A percentile compares a stretch with the other conserved stretches of the same genome.
phyloP scores from a whole-genome alignment of 2,113 vertebrate genomes.

The Zapornia atra region DNA sequence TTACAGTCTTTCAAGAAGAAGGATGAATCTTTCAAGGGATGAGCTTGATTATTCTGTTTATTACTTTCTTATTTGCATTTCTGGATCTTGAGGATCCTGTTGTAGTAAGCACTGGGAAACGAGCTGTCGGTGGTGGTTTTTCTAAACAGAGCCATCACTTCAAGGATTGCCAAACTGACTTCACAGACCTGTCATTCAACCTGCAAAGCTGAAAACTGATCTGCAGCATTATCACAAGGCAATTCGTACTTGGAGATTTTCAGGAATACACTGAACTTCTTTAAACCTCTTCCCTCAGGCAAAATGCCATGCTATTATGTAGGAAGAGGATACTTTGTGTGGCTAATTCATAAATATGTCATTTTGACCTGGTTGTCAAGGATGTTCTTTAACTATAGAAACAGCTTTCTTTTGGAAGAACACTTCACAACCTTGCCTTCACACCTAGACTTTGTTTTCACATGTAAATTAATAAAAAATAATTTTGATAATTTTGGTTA shows the following conservation, averaged over 20 bases:
- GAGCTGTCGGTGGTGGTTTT: background rate
- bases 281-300: background rate
- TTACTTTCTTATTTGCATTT: constrained; percentile 29
- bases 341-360: background rate
- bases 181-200: constrained; percentile 14
- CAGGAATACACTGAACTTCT: background rate
- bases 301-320: background rate
- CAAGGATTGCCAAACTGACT: background rate
- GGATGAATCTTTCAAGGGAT: constrained; percentile 15
- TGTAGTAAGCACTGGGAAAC: background rate
- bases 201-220: background rate
- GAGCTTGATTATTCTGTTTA: constrained; percentile 6
- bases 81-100: background rate
- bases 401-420: background rate
- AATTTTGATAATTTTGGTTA: background rate
- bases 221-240: background rate
- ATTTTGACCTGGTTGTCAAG: background rate
- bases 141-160: background rate
- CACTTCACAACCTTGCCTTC: background rate
- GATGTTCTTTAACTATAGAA: background rate
- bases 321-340: background rate
- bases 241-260: background rate
- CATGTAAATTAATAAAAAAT: background rate
- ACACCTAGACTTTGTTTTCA: background rate
- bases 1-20: background rate